Percentiles rank a stretch among this genome's conserved stretches.
Conservation (phyloP, 2,797 vertebrate genomes). For the Alfaro cultratus region DNA sequence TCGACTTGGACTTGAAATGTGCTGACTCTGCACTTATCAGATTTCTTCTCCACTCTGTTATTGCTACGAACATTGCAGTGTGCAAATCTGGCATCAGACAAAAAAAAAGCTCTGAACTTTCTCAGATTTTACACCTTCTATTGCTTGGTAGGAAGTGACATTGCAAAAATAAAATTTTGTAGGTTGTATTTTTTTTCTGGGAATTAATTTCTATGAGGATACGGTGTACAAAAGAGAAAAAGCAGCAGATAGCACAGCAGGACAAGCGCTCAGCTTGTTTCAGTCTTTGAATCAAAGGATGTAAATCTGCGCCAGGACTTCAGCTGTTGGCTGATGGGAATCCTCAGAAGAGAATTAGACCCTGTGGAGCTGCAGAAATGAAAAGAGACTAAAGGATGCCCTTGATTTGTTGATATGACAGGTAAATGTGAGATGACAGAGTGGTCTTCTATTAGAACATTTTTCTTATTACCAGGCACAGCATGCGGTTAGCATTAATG, state of each 20-base stretch:
- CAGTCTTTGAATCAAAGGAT: slow-evolving; percentile 39
- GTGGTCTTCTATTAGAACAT: slow-evolving; percentile 3
- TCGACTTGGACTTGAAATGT: not conserved
- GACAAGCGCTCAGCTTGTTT: not conserved
- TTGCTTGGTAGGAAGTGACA: not conserved
- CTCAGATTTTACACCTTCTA: not conserved
- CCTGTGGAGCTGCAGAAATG: slow-evolving; percentile 23
- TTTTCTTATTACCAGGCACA: slow-evolving; percentile 13
- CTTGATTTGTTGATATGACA: slow-evolving; percentile 19
- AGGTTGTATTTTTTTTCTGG: not conserved
- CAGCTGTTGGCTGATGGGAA: slow-evolving; percentile 42
- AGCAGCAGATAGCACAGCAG: not conserved
- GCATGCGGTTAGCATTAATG: slow-evolving; percentile 2
- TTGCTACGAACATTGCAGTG: not conserved
- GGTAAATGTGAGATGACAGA: not conserved
- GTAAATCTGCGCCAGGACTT: slow-evolving; percentile 17
- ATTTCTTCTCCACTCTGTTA: not conserved
- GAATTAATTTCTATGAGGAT: not conserved
- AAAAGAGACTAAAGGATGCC: slow-evolving; percentile 22
- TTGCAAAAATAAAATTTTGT: not conserved
- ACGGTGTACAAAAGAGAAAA: not conserved
- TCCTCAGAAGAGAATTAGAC: slow-evolving; percentile 21
- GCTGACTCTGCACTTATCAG: not conserved
- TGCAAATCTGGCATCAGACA: not conserved
- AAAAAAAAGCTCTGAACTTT: not conserved